Conservation (phyloP, 2,797 vertebrate species). For the Synaphobranchus kaupii region DNA sequence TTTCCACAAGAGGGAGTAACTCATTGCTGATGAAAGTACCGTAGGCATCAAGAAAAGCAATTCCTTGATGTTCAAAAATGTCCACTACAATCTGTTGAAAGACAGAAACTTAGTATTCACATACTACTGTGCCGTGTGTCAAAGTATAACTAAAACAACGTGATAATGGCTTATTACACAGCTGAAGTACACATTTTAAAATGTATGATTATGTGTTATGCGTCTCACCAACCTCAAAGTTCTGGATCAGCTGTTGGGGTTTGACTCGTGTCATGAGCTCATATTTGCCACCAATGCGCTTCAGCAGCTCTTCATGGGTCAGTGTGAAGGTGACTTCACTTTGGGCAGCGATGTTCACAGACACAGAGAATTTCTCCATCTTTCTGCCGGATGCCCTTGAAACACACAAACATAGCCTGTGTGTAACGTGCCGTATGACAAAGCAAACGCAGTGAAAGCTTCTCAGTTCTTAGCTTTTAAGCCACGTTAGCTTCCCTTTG, state of each 20-base stretch:
- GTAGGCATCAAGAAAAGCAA: slow-evolving; percentile 75
- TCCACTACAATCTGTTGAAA: slow-evolving; percentile 78
- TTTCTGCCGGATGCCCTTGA: slow-evolving; percentile 85
- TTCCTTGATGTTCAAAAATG: slow-evolving; percentile 86
- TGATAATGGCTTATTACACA: background rate
- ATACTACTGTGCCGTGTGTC: background rate
- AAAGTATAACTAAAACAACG: background rate
- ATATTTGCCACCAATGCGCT: slow-evolving; percentile 81
- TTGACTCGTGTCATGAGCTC: slow-evolving; percentile 85
- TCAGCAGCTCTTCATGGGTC: slow-evolving; percentile 89
- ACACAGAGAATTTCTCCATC: slow-evolving; percentile 90
- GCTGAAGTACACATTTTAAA: background rate
- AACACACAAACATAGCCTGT: slow-evolving; percentile 23
- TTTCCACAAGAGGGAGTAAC: slow-evolving; percentile 78
- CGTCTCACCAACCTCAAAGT: slow-evolving; percentile 78
- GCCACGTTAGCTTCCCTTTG: too few species aligned
- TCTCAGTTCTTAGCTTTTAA: too few species aligned
- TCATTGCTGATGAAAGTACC: slow-evolving; percentile 86
- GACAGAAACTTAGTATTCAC: slow-evolving; percentile 18
- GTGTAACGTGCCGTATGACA: background rate
- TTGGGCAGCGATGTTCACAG: slow-evolving; percentile 79
- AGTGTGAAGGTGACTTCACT: slow-evolving; percentile 85
- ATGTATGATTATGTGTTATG: background rate
- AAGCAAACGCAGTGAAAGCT: too few species aligned
- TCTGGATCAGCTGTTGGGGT: slow-evolving; percentile 81